These are phyloP conservation scores for Euphonia xanthogaster DNA, from an alignment of 2,797 vertebrate species.

Conservation along the genomic window DNA sequence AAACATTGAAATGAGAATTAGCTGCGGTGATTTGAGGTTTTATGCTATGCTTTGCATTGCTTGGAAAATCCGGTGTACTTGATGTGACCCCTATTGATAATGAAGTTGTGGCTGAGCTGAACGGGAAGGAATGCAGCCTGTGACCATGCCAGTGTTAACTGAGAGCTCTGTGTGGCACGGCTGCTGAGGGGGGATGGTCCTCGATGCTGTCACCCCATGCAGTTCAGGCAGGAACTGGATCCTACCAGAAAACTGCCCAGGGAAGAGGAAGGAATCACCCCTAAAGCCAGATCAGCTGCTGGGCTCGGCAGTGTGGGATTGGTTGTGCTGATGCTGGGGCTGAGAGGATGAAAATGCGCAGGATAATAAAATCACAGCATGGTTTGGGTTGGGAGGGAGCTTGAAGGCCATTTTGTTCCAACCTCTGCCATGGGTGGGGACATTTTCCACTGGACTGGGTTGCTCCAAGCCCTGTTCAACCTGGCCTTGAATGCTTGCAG, in stretches of 20 bases:
- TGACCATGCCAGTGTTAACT: neutral
- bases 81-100: neutral
- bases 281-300: fast-evolving
- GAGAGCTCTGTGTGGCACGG: neutral
- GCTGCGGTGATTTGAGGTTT: neutral
- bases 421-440: neutral
- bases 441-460: fast-evolving
- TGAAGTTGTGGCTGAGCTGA: neutral
- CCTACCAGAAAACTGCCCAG: neutral
- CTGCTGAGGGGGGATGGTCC: neutral
- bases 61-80: neutral
- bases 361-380: neutral
- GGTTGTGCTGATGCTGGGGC: neutral
- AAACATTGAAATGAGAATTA: neutral
- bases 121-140: neutral
- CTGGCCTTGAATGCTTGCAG: neutral
- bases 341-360: neutral
- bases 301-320: fast-evolving
- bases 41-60: neutral
- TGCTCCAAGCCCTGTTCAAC: neutral
- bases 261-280: neutral
- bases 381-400: neutral
- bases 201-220: neutral
- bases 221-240: fast-evolving
- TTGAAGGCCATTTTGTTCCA: neutral